Base-by-base conservation (phyloP, 2,888 invertebrate species). In the Cyaniris semiargus region DNA sequence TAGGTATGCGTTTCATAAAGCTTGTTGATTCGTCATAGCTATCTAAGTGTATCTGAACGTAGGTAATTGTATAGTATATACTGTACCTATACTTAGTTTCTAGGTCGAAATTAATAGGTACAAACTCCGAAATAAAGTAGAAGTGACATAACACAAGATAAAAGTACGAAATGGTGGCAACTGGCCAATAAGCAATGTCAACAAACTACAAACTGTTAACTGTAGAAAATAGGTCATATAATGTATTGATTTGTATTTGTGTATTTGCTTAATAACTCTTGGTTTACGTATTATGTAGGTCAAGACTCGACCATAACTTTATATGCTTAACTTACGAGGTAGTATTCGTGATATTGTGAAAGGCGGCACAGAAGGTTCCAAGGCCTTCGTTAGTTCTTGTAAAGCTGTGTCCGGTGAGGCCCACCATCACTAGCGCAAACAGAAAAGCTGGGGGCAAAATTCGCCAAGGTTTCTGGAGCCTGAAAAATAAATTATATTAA, bases 391-490 rank as follows among this genome's bases (percentile, higher is more conserved):
- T 92, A 75, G 93, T 93, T 76, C 84, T 83, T 18, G 86, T 84
- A 82, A 93, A 93, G 84, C 89, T 91, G 83, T 87, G 88, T 0
- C 91, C 93, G 0, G 92, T 92, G 10, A 93, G 85, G 1, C 87
- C 92, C 23, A 91, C 90, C 87, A 92, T 85, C 79, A 93, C 86
- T 76, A 92, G 80, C 0, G 93, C 84, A 83, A 90, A 92, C 21
- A 93, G 13, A 78, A 93, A 82, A 23, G 94, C 93, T 1, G 93
- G 93, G 0, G 89, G 83, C 77, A 94, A 81, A 72, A 94, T 92
- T 4, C 91, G 88, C 93, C 93, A 93, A 0, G 93, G 93, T 78
- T 91, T 85, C 76, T 85, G 85, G 15, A 94, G 82, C 0, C 93
- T 94, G 83, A 13, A 78, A 79, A 13, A 34, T 56, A 60, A 23